phyloP scores from a whole-genome alignment of 2,888 invertebrate genomes.

The Terebella lapidaria region DNA sequence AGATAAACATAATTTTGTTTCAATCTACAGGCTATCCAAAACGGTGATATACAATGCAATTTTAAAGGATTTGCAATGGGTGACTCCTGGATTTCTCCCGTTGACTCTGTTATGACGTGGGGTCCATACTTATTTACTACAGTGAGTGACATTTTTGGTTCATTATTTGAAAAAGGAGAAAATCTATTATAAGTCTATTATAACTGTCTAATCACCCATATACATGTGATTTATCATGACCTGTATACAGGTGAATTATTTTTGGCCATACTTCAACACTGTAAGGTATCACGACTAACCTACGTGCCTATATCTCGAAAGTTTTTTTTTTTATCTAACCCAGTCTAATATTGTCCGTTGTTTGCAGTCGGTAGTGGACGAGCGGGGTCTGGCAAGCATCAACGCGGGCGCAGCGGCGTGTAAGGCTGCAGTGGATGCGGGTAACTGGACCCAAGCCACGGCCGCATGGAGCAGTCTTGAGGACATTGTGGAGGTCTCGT shows the following conservation, averaged over 20 bases:
- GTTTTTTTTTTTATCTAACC: no score
- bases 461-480: conserved; percentile 62
- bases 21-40: conserved; percentile 61
- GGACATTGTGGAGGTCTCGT: conserved; percentile 57
- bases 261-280: no score
- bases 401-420: conserved; percentile 59
- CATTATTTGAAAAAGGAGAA: background rate
- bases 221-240: no score
- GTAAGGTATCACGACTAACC: no score
- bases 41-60: conserved; percentile 64
- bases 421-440: conserved; percentile 59
- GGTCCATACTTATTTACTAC: conserved; percentile 71
- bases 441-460: conserved; percentile 63
- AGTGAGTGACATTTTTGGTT: conserved; percentile 53
- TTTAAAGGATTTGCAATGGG: conserved; percentile 77
- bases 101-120: conserved; percentile 80
- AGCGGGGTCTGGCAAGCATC: conserved; percentile 59
- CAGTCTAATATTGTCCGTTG: no score
- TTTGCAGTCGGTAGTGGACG: conserved; percentile 62
- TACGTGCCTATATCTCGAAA: no score
- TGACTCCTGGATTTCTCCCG: conserved; percentile 84
- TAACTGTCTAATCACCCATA: no score
- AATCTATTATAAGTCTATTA: no score
- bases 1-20: background rate
- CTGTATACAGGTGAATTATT: no score